phyloP scores from a whole-genome alignment of 2,797 vertebrate genomes.

The Podargus strigoides region DNA sequence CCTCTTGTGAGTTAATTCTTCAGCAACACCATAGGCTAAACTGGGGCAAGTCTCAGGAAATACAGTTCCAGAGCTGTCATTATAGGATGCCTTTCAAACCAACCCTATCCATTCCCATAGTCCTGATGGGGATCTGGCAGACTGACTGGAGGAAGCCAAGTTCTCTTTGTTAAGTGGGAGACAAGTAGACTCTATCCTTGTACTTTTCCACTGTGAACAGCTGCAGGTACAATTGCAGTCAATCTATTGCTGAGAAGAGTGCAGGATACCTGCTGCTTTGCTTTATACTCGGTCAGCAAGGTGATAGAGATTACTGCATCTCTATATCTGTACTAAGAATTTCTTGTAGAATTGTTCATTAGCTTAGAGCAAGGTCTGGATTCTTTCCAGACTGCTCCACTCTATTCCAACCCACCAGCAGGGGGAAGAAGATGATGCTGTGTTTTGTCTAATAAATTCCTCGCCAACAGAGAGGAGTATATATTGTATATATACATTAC shows the following conservation, averaged over 20 bases:
- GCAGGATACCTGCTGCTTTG: background rate
- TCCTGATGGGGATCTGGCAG: background rate
- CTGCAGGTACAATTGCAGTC: background rate
- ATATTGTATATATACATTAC: background rate
- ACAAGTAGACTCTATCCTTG: background rate
- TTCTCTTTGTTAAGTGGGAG: background rate
- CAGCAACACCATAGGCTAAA: background rate
- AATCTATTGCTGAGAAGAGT: background rate
- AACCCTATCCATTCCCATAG: background rate
- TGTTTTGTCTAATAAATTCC: background rate
- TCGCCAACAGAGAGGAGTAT: background rate
- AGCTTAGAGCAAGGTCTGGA: background rate
- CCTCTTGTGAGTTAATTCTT: background rate
- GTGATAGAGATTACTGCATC: background rate
- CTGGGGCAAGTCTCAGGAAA: background rate
- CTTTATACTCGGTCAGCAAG: background rate
- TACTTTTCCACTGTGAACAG: background rate
- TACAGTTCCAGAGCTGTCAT: background rate
- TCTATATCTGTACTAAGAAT: background rate
- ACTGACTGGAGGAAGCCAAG: background rate
- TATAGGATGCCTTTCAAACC: background rate
- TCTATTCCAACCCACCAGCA: background rate
- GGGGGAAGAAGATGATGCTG: background rate
- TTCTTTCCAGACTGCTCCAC: background rate
- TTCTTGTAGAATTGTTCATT: background rate